phyloP scores from a whole-genome alignment of 2,888 invertebrate genomes.

The Meiosimyza platycephala region DNA sequence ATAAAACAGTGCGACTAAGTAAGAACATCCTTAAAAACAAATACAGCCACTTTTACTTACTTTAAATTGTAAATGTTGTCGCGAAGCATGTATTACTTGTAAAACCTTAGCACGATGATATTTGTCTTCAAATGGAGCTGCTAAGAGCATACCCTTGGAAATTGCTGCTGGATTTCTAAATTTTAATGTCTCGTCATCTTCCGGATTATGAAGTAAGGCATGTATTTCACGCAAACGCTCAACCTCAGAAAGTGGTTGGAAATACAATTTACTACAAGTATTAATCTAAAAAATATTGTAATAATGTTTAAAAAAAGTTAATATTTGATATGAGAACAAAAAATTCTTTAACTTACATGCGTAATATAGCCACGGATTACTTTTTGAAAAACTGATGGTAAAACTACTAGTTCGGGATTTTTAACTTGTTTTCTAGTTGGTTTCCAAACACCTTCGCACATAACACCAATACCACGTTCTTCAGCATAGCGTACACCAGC shows the following conservation, averaged over 20 bases:
- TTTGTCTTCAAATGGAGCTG: conserved; percentile 70
- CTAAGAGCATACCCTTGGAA: conserved; percentile 70
- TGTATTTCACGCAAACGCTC: conserved; percentile 63
- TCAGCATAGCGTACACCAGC: conserved; percentile 69
- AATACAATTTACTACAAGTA: conserved; percentile 63
- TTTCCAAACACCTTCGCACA: conserved; percentile 56
- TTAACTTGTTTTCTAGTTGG: conserved; percentile 52
- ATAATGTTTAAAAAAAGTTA: conserved; percentile 11
- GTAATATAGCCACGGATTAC: conserved; percentile 68
- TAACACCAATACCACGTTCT: conserved; percentile 55
- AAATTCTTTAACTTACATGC: conserved; percentile 68
- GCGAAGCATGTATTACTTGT: conserved; percentile 56
- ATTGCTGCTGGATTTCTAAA: conserved; percentile 55
- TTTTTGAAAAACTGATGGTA: conserved; percentile 72
- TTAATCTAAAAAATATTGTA: conserved; percentile 52
- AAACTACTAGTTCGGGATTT: conserved; percentile 70
- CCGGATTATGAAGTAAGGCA: conserved; percentile 62
- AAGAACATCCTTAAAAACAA: too few species aligned
- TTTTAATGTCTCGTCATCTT: conserved; percentile 50
- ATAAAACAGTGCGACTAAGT: too few species aligned
- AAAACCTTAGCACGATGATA: conserved; percentile 73
- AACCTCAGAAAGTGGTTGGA: conserved; percentile 58
- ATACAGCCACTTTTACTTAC: conserved; percentile 38
- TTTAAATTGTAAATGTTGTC: conserved; percentile 52
- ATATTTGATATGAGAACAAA: not conserved